phyloP scores from a whole-genome alignment of 2,797 vertebrate genomes.

The Chelon auratus region DNA sequence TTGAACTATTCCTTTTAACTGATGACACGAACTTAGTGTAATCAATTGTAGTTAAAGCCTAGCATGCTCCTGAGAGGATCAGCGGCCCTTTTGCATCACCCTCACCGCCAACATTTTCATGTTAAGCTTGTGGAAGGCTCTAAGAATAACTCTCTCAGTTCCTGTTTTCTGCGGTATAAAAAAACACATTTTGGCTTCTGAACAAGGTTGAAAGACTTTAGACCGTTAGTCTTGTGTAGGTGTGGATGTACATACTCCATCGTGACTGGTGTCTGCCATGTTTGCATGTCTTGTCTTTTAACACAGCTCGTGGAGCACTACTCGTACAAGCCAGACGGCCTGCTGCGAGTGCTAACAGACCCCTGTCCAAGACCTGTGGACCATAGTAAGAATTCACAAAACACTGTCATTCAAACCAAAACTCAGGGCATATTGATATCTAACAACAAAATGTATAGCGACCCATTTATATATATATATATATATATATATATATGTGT shows the following conservation, averaged over 20 bases:
- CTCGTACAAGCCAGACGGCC: constrained; percentile 95
- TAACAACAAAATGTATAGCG: not conserved
- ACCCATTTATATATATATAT: too few relatives aligned
- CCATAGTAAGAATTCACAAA: constrained; percentile 34
- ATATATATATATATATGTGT: too few relatives aligned
- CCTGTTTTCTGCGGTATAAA: not conserved
- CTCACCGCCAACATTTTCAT: too few relatives aligned
- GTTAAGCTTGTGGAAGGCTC: too few relatives aligned
- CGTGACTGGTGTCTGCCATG: not conserved
- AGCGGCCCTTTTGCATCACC: too few relatives aligned
- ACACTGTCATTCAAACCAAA: not conserved
- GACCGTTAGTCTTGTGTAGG: not conserved
- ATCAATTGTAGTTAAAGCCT: too few relatives aligned
- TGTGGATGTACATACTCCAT: not conserved
- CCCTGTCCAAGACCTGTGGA: constrained; percentile 83
- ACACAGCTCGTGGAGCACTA: constrained; percentile 95
- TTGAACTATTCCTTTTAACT: too few relatives aligned
- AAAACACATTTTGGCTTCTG: not conserved
- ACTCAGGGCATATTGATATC: not conserved
- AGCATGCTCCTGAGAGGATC: too few relatives aligned
- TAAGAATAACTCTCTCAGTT: too few relatives aligned
- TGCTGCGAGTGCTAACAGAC: constrained; percentile 91
- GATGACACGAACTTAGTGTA: too few relatives aligned
- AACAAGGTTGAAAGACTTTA: not conserved
- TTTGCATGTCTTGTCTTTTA: not conserved